These are phyloP conservation scores for Sebastes miniatus DNA, from an alignment of 2,797 vertebrate species.

Conservation along the genomic window DNA sequence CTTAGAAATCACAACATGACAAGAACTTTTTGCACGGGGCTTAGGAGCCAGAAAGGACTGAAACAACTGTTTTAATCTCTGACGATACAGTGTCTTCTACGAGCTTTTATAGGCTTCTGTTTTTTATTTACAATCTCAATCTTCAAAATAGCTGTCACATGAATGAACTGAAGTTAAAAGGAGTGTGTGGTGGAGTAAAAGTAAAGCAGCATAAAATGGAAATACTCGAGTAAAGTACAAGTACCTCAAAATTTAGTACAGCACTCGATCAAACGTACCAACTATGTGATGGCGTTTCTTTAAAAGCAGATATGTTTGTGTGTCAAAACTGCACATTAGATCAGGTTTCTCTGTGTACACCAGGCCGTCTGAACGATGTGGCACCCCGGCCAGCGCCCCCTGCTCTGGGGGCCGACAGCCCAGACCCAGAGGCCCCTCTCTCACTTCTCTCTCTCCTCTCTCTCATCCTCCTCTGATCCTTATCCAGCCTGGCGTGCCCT, in stretches of 20 bases:
- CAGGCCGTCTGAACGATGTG: constrained; percentile 67
- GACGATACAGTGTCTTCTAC: background rate
- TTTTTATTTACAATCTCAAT: background rate
- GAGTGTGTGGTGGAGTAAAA: background rate
- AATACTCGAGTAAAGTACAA: background rate
- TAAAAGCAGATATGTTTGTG: constrained; percentile 6
- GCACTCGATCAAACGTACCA: background rate
- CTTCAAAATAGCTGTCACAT: background rate
- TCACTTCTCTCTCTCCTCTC: constrained; percentile 48
- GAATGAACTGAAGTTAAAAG: background rate
- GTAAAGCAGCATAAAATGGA: background rate
- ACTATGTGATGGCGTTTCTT: background rate
- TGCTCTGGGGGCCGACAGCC: constrained; percentile 65
- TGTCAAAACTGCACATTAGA: constrained; percentile 72
- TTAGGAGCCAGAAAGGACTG: background rate
- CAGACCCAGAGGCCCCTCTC: constrained; percentile 56
- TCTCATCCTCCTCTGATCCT: constrained; percentile 72
- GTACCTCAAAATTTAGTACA: background rate
- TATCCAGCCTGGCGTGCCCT: constrained; percentile 80
- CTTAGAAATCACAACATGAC: background rate
- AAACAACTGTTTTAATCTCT: background rate
- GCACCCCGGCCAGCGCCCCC: constrained; percentile 60
- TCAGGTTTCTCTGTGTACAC: constrained; percentile 80
- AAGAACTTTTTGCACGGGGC: background rate
- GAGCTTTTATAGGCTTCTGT: background rate